These are phyloP conservation scores for Lophura nycthemera DNA, from an alignment of 2,113 vertebrate species.

Conservation along the genomic window DNA sequence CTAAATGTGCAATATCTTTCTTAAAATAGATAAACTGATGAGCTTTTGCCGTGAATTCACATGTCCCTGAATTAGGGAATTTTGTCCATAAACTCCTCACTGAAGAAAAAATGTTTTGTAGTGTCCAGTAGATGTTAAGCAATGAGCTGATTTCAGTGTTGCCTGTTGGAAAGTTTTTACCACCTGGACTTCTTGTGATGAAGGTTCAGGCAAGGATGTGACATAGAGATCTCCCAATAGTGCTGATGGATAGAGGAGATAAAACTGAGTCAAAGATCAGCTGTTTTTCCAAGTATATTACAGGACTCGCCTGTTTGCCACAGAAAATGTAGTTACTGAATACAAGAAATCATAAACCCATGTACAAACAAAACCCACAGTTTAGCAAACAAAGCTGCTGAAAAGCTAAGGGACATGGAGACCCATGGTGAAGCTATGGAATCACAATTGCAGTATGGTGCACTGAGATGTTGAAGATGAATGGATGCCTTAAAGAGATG, in stretches of 20 bases:
- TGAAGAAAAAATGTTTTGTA: neutral
- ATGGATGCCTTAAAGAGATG: neutral
- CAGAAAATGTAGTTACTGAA: neutral
- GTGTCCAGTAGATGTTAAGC: neutral
- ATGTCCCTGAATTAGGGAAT: neutral
- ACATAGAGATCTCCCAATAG: neutral
- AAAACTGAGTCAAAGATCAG: neutral
- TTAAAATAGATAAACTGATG: neutral
- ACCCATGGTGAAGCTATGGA: neutral
- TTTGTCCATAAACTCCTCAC: neutral
- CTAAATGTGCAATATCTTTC: neutral
- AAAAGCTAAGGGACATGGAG: neutral
- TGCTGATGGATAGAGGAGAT: neutral
- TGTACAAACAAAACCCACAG: neutral
- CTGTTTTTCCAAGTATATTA: neutral
- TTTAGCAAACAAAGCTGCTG: constrained; percentile 6
- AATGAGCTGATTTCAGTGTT: neutral
- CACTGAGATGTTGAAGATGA: neutral
- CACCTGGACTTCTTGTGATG: neutral
- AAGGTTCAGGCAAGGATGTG: constrained; percentile 21
- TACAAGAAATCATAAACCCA: constrained; percentile 8
- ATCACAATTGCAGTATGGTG: neutral
- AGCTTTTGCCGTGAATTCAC: neutral
- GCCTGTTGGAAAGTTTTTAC: neutral
- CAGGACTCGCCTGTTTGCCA: neutral